Evolutionary conservation across 2,797 vertebrate genomes (phyloP), one percentile per base, ranked within the genome.

Genomic region (Centropyge bicolor): DNA sequence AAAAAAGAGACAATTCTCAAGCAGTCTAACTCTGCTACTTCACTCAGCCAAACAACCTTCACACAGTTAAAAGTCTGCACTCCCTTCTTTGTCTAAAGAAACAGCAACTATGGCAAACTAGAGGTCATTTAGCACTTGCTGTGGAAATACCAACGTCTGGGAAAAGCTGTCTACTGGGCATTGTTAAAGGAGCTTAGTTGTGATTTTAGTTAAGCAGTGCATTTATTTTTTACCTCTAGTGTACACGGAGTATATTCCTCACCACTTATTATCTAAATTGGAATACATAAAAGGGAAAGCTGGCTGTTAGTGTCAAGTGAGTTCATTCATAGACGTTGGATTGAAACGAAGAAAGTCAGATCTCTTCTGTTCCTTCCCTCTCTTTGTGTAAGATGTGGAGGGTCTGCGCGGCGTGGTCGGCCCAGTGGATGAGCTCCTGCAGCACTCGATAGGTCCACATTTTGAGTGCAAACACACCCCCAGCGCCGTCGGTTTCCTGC

Each of bases 391-490:
- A 80, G 20, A 83, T 40, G 13, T 93, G 91, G 38, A 96, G 94
- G 24, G 94, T 94, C 62, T 91, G 87, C 14, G 78, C 73, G 0
- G 95, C 95, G 0, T 92, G 92, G 75, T 95, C 89, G 0, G 94
- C 91, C 95, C 95, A 96, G 84, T 96, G 95, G 80, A 94, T 88
- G 1, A 96, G 90, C 90, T 96, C 95, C 89, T 90, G 82, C 65
- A 96, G 88, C 70, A 95, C 95, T 11, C 86, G 93, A 72, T 93
- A 93, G 67, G 92, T 95, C 95, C 95, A 96, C 82, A 95, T 67
- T 89, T 96, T 96, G 17, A 89, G 75, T 0, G 76, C 90, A 9
- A 95, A 95, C 41, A 52, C 57, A 56, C 94, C 94, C 8, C 85
- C 87, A 0, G 70, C 73, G 8, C 94, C 93, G 27, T 96, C 95